Evolutionary conservation across 2,888 invertebrate species (phyloP).

Genomic region (Campopleginae sp.): DNA sequence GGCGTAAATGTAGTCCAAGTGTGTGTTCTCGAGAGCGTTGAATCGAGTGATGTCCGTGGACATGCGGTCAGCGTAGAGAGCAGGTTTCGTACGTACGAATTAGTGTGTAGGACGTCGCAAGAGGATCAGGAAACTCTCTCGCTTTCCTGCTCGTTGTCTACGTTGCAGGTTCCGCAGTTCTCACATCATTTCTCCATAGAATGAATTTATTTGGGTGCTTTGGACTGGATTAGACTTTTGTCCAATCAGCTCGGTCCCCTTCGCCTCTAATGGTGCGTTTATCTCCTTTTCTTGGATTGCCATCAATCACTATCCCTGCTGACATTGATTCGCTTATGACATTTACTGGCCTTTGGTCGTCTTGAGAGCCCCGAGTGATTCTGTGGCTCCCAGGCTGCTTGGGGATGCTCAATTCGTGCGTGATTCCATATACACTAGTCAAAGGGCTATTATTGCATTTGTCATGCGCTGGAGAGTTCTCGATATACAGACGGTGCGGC

Average conservation of each 20-base stretch:
- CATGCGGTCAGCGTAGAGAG: conserved; percentile 36
- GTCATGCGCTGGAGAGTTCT: conserved; percentile 75
- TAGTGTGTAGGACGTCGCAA: conserved; percentile 4
- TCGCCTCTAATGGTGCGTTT: background rate
- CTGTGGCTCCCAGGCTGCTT: background rate
- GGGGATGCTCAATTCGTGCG: conserved; percentile 6
- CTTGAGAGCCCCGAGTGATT: conserved; percentile 1
- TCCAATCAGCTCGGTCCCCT: background rate
- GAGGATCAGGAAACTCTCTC: conserved; percentile 5
- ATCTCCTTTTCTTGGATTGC: background rate
- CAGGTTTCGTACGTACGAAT: conserved; percentile 6
- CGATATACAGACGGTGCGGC: conserved; percentile 66
- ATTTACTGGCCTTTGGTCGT: conserved; percentile 12
- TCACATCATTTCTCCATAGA: background rate
- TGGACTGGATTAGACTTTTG: background rate
- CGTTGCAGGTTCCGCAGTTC: background rate
- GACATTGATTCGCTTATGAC: conserved; percentile 39
- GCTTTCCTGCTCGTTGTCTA: background rate
- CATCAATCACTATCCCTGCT: background rate
- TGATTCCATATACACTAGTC: conserved; percentile 58
- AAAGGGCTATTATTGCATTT: conserved; percentile 78
- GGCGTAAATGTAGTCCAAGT: conserved; percentile 15
- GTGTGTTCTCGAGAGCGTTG: conserved; percentile 49
- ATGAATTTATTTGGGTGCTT: background rate
- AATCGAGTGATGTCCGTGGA: conserved; percentile 27